These are phyloP conservation scores for Spea bombifrons DNA, from an alignment of 2,113 vertebrate species.

Conservation along the genomic window DNA sequence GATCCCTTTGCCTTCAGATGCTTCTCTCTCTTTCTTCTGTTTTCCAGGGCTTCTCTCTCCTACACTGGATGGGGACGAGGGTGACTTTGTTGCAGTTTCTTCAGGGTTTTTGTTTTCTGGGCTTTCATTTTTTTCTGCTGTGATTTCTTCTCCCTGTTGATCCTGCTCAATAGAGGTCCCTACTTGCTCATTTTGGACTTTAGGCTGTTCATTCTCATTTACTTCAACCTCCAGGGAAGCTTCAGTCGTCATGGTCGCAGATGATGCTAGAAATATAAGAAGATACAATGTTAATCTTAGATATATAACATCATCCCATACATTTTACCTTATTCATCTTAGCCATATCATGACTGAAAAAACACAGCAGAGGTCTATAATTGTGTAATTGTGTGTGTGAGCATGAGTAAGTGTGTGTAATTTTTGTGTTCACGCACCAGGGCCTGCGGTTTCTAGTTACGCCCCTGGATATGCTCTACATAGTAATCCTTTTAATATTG, in stretches of 20 bases:
- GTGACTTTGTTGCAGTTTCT: constrained; percentile 49
- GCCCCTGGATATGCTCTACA: too few relatives aligned
- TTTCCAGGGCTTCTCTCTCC: constrained; percentile 61
- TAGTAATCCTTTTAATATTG: too few relatives aligned
- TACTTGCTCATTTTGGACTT: constrained; percentile 61
- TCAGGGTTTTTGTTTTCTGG: constrained; percentile 51
- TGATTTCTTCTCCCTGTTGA: background rate
- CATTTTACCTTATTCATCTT: too few relatives aligned
- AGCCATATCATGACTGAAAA: too few relatives aligned
- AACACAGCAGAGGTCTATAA: too few relatives aligned
- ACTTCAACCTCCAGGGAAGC: constrained; percentile 80
- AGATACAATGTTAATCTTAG: too few relatives aligned
- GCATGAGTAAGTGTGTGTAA: too few relatives aligned
- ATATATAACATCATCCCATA: too few relatives aligned
- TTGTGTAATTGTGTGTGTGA: too few relatives aligned
- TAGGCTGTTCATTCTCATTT: constrained; percentile 70
- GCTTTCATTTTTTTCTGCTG: background rate
- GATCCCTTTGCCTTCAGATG: constrained; percentile 78
- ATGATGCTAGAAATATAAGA: constrained; percentile 66
- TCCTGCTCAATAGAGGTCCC: constrained; percentile 39
- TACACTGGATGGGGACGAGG: constrained; percentile 48
- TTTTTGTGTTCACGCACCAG: too few relatives aligned
- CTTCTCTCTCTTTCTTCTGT: constrained; percentile 72
- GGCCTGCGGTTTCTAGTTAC: too few relatives aligned
- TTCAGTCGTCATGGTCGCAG: constrained; percentile 88